Conservation (phyloP, 1,140 invertebrate genomes). For the Semibalanus balanoides region DNA sequence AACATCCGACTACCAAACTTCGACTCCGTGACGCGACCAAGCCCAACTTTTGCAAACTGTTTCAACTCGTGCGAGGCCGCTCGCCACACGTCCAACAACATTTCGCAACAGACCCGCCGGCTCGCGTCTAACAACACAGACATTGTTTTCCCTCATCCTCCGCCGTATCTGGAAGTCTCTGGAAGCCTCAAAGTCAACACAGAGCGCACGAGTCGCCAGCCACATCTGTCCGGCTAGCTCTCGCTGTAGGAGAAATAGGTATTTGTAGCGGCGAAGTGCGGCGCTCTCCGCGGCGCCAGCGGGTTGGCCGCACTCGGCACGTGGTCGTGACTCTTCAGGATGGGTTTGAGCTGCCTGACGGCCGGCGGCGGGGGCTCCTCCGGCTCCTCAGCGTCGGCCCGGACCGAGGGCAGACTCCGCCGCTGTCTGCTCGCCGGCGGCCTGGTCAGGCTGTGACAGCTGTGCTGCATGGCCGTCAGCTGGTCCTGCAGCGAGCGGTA, state of each 20-base stretch:
- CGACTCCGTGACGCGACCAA: no score
- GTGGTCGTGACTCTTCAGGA: neutral
- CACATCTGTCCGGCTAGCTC: neutral
- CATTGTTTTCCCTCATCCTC: neutral
- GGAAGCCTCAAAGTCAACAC: neutral
- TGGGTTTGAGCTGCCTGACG: neutral
- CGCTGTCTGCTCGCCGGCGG: neutral
- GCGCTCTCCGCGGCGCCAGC: no score
- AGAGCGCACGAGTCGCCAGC: neutral
- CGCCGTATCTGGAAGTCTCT: neutral
- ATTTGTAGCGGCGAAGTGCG: neutral
- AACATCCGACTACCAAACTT: no score
- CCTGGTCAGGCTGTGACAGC: neutral
- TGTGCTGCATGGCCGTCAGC: constrained; percentile 54
- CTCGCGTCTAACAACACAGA: no score
- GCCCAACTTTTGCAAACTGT: no score
- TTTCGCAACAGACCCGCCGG: neutral
- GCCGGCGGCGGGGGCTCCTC: no score
- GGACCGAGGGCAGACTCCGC: neutral
- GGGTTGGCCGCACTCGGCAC: neutral
- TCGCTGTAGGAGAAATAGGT: neutral
- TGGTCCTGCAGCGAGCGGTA: constrained; percentile 56
- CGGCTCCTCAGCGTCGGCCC: neutral
- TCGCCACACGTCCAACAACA: neutral
- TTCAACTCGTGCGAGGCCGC: no score